These are phyloP conservation scores for Ailuropoda melanoleuca DNA, from an alignment of 2,113 vertebrate species.

Conservation along the genomic window DNA sequence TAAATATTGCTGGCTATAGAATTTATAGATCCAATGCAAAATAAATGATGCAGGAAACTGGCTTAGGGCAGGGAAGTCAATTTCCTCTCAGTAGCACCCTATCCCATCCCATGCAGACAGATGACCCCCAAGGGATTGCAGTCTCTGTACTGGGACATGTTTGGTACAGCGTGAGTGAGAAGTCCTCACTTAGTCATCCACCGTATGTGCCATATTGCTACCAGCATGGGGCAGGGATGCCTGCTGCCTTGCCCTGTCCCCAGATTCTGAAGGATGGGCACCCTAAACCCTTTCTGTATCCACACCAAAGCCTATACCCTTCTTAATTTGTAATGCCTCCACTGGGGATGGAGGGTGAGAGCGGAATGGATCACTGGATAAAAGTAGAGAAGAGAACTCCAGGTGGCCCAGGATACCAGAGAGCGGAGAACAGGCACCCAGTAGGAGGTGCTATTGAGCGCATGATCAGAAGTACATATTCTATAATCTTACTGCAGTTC, in stretches of 20 bases:
- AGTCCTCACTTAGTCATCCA: not conserved
- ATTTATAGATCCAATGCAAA: not conserved
- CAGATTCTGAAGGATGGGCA: not conserved
- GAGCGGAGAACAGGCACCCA: not conserved
- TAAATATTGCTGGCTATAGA: not conserved
- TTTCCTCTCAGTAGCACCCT: not conserved
- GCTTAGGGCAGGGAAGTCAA: not conserved
- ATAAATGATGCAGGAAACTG: not conserved
- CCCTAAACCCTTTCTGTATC: not conserved
- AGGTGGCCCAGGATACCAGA: fast-evolving
- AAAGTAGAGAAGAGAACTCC: not conserved
- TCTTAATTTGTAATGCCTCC: not conserved
- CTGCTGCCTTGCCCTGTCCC: not conserved
- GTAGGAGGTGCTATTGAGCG: no score
- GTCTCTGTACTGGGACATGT: not conserved
- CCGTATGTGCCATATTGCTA: not conserved
- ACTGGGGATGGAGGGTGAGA: not conserved
- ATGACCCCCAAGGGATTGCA: not conserved
- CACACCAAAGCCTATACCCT: not conserved
- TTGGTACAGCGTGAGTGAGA: fast-evolving
- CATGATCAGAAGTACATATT: not conserved
- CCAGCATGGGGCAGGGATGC: not conserved
- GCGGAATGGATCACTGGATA: not conserved
- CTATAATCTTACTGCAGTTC: not conserved
- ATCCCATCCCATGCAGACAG: not conserved